Conservation (phyloP, 2,888 invertebrate species). For the Cremastobaeus sp. region DNA sequence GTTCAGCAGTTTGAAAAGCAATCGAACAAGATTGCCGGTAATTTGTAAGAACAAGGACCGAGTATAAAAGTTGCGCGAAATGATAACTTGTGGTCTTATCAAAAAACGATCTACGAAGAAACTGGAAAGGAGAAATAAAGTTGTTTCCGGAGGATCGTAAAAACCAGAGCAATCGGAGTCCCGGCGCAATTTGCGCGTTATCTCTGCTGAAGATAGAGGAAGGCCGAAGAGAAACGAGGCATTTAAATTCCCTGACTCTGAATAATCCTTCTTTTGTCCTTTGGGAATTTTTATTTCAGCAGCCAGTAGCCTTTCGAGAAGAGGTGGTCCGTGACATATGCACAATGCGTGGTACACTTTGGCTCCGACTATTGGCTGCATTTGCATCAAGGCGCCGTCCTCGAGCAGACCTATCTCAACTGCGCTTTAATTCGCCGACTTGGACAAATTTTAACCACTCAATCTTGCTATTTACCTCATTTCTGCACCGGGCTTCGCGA, state of each 20-base stretch:
- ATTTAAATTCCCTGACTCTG: conserved; percentile 48
- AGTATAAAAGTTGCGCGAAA: background rate
- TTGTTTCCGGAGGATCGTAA: conserved; percentile 24
- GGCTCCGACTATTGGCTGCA: conserved; percentile 34
- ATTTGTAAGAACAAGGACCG: background rate
- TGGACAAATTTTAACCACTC: too few relatives aligned
- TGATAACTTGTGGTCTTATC: conserved; percentile 9
- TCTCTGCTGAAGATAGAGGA: conserved; percentile 44
- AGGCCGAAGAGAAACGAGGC: conserved; percentile 39
- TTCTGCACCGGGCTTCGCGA: too few relatives aligned
- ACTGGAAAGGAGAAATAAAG: conserved; percentile 31
- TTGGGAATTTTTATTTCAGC: conserved; percentile 25
- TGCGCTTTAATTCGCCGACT: conserved; percentile 10
- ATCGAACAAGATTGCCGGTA: too few relatives aligned
- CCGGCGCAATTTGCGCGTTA: conserved; percentile 32
- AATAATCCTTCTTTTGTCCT: conserved; percentile 51
- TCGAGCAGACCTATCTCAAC: conserved; percentile 49
- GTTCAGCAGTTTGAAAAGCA: too few relatives aligned
- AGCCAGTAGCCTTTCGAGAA: conserved; percentile 9
- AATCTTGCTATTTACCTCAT: too few relatives aligned
- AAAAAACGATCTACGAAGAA: conserved; percentile 14
- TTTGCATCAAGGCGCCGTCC: conserved; percentile 36
- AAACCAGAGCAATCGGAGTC: conserved; percentile 23
- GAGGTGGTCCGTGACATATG: conserved; percentile 26
- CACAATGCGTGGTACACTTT: conserved; percentile 44